These are phyloP conservation scores for Cenopis cana DNA, from an alignment of 2,888 invertebrate genomes.

Conservation along the genomic window DNA sequence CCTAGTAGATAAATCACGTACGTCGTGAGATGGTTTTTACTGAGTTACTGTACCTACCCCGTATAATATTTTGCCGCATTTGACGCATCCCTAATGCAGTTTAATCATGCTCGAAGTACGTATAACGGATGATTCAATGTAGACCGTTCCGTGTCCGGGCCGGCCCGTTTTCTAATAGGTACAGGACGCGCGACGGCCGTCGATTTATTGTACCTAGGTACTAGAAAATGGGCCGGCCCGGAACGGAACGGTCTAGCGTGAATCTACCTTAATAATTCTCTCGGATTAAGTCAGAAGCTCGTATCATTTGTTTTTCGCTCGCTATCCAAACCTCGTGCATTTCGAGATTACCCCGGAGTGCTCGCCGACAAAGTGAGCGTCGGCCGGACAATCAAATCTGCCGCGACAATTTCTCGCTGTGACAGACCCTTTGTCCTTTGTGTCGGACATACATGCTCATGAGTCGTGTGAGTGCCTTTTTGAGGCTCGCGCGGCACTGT, in stretches of 20 bases:
- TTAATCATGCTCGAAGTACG: neutral
- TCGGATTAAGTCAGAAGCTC: neutral
- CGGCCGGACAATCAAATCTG: constrained; percentile 74
- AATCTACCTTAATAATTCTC: neutral
- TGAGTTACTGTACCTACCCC: too few relatives aligned
- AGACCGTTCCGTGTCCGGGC: too few relatives aligned
- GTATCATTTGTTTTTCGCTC: neutral
- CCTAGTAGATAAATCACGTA: too few relatives aligned
- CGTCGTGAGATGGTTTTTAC: too few relatives aligned
- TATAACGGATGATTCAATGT: too few relatives aligned
- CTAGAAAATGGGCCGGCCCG: too few relatives aligned
- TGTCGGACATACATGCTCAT: constrained; percentile 44
- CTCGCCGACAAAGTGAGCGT: constrained; percentile 73
- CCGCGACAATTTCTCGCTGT: constrained; percentile 67
- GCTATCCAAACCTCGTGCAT: constrained; percentile 9
- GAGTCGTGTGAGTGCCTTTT: constrained; percentile 46
- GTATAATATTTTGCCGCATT: too few relatives aligned
- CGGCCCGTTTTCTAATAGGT: too few relatives aligned
- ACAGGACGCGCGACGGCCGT: too few relatives aligned
- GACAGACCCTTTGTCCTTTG: constrained; percentile 58
- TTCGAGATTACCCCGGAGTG: constrained; percentile 24
- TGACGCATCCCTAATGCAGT: neutral
- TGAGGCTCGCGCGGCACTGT: constrained; percentile 28
- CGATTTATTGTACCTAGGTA: too few relatives aligned
- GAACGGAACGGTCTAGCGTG: too few relatives aligned